Base-by-base conservation (phyloP, 2,797 vertebrate genomes). In the Epinephelus coioides region DNA sequence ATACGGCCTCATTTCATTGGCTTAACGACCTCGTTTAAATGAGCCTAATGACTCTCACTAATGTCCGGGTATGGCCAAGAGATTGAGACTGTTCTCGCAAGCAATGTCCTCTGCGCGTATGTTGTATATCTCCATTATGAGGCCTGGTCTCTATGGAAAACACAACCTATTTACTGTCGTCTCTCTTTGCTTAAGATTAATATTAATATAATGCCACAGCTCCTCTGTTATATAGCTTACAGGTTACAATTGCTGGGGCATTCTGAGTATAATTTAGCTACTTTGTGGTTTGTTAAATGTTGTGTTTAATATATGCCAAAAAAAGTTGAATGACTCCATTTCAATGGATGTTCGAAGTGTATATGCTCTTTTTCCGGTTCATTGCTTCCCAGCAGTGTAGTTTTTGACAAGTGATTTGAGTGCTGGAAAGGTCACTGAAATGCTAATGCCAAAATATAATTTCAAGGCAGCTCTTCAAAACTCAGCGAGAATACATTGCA, bases 11-110 rank as follows among this genome's bases (percentile, higher is more conserved):
- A 88, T 95, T 95, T 94, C 89, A 88, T 92, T 85, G 80, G 91
- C 91, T 94, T 95, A 96, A 95, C 86, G 90, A 92, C 93, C 94
- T 93, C 85, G 91, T 95, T 94, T 93, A 93, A 95, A 95, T 82
- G 81, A 88, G 89, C 92, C 91, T 95, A 95, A 96, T 95, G 95
- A 96, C 92, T 94, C 93, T 89, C 86, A 79, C 90, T 95, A 93
- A 95, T 91, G 94, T 94, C 89, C 82, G 84, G 87, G 91, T 88
- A 90, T 86, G 89, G 92, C 78, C 88, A 69, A 81, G 88, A 93
- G 91, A 95, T 92, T 87, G 83, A 67, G 86, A 84, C 89, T 90
- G 83, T 89, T 93, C 92, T 91, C 84, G 8, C 79, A 76, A 86
- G 86, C 84, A 68, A 56, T 84, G 90, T 94, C 92, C 88, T 88